These are phyloP conservation scores for Halichoerus grypus DNA, from an alignment of 2,113 vertebrate genomes.

Conservation along the genomic window DNA sequence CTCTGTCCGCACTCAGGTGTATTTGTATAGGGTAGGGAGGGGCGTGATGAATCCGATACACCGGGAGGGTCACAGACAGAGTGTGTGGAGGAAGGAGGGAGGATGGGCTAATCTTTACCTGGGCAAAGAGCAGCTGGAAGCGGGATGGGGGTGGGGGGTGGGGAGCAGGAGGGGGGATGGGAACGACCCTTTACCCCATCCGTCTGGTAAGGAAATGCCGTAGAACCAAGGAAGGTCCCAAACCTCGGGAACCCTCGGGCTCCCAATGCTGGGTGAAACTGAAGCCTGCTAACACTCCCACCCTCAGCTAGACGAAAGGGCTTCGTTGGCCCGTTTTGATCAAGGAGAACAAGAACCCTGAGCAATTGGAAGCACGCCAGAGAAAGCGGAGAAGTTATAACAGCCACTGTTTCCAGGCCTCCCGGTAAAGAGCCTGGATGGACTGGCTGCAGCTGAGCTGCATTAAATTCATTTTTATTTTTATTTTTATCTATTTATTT, in stretches of 20 bases:
- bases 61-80: not conserved
- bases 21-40: slow-evolving; percentile 41
- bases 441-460: not conserved
- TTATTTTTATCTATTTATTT: not conserved
- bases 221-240: not conserved
- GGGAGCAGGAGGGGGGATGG: not conserved
- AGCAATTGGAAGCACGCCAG: not conserved
- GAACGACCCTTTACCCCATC: not conserved
- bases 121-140: slow-evolving; percentile 22
- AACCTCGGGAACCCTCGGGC: not conserved
- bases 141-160: no score
- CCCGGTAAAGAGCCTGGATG: not conserved
- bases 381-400: not conserved
- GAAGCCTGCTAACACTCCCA: not conserved
- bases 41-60: not conserved
- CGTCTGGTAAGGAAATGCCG: not conserved
- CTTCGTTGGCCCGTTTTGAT: accelerated
- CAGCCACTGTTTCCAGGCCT: not conserved
- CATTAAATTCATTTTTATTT: not conserved
- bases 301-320: not conserved
- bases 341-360: not conserved
- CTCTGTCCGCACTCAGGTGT: not conserved
- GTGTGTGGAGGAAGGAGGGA: not conserved
- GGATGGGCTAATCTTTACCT: not conserved
- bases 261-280: not conserved